Evolutionary conservation across 1,140 invertebrate genomes (phyloP).

Genomic region (Psix sp.): DNA sequence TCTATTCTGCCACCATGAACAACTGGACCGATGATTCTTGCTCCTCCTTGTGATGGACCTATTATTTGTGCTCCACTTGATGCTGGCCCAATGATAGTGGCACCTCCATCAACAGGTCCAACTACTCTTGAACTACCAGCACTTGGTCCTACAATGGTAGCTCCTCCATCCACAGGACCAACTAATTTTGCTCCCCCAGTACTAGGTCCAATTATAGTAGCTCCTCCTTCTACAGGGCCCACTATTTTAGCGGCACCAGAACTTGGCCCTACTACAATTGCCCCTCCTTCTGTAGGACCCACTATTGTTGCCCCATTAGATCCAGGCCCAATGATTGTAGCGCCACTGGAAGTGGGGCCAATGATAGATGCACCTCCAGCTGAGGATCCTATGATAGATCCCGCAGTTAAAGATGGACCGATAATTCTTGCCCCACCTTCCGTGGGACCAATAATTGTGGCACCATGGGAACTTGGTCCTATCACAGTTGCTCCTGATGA

Average conservation of each 20-base stretch:
- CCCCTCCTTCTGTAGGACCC: constrained; percentile 18
- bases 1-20: background rate
- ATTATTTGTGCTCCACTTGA: background rate
- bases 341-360: constrained; percentile 12
- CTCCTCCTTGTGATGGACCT: constrained; percentile 11
- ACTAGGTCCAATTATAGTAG: constrained; percentile 29
- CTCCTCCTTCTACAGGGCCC: constrained; percentile 10
- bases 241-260: constrained; percentile 3
- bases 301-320: constrained; percentile 14
- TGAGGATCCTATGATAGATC: constrained; percentile 15
- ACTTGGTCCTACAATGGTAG: background rate
- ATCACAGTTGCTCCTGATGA: constrained; percentile 19
- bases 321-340: constrained; percentile 12
- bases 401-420: constrained; percentile 32
- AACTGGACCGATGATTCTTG: constrained; percentile 4
- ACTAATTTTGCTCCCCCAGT: background rate
- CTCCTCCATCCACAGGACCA: background rate
- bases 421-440: constrained; percentile 5
- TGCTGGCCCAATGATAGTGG: constrained; percentile 10
- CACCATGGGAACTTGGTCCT: constrained; percentile 41
- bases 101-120: constrained; percentile 5
- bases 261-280: constrained; percentile 40
- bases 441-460: constrained; percentile 1
- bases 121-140: background rate
- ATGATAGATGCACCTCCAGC: constrained; percentile 11